Evolutionary conservation across 2,888 invertebrate species (phyloP), one percentile per base, ranked within the genome.

Genomic region (Brachynemurus nebulosus): DNA sequence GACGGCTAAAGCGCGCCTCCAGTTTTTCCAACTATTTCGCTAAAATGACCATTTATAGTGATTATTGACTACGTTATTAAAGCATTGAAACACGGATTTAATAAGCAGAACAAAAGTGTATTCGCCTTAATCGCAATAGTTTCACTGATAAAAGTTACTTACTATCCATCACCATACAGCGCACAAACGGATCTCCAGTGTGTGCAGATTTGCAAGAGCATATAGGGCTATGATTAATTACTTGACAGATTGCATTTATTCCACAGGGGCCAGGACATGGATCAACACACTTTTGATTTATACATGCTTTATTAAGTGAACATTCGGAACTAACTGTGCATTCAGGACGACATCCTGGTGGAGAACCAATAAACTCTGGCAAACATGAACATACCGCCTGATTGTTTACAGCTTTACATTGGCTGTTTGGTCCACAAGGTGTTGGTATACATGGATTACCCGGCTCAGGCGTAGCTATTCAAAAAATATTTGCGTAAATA

Each of bases 391-490:
- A 85, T 11, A 79, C 71, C 1, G 76, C 76, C 63, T 80, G 78
- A 17, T 71, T 72, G 53, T 80, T 79, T 17, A 72, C 59, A 58
- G 76, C 78, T 54, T 76, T 74, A 55, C 86, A 86, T 51, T 77
- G 68, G 48, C 86, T 83, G 56, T 85, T 83, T 6, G 83, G 75
- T 30, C 88, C 86, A 57, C 88, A 88, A 0, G 86, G 86, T 2
- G 81, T 78, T 41, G 86, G 85, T 49, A 69, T 63, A 57, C 88
- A 88, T 2, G 85, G 85, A 55, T 78, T 69, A 57, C 45, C 54
- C 49, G 51, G 60, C 44, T 49, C 48, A 46, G 50, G 48, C 50
- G 57, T 51, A 48, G 61, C 70, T 44, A 30, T 27, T 25, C n/a
- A 17, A 18, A n/a, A n/a, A n/a, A n/a, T n/a, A n/a, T n/a, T n/a